A percentile compares a stretch with the other conserved stretches of the same genome.
Conservation (phyloP, 1,140 invertebrate genomes). For the Patella vulgata region DNA sequence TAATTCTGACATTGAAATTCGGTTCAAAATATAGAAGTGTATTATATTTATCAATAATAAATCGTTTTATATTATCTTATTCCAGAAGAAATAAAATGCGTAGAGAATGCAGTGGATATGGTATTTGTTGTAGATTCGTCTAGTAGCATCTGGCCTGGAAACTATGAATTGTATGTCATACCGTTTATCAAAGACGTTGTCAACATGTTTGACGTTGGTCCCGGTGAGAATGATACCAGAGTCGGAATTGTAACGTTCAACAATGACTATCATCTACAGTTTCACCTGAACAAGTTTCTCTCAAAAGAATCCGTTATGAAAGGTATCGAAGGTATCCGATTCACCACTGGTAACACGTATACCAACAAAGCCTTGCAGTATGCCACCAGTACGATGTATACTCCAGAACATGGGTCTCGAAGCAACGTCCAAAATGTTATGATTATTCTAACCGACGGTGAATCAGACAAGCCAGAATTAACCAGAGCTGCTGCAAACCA, state of each 20-base stretch:
- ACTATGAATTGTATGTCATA: conserved; percentile 30
- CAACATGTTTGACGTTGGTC: conserved; percentile 42
- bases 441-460: conserved; percentile 35
- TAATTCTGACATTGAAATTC: too few relatives aligned
- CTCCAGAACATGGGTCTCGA: not conserved
- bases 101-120: conserved; percentile 31
- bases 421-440: conserved; percentile 25
- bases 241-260: conserved; percentile 50
- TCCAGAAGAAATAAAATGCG: conserved; percentile 10
- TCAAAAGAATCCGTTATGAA: conserved; percentile 1
- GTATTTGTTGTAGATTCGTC: conserved; percentile 45
- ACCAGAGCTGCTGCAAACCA: conserved; percentile 10
- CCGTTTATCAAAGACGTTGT: conserved; percentile 44
- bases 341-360: conserved; percentile 21
- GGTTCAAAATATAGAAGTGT: too few relatives aligned
- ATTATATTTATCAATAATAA: too few relatives aligned
- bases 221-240: conserved; percentile 36
- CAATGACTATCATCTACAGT: conserved; percentile 23
- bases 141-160: conserved; percentile 35
- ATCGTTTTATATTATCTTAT: too few relatives aligned
- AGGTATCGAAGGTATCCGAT: conserved; percentile 14
- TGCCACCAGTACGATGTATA: conserved; percentile 10
- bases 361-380: conserved; percentile 16
- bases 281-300: conserved; percentile 37
- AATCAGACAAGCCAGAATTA: conserved; percentile 6